These are phyloP conservation scores for Onychomys arenicola DNA, from an alignment of 2,797 vertebrate genomes.

Conservation along the genomic window DNA sequence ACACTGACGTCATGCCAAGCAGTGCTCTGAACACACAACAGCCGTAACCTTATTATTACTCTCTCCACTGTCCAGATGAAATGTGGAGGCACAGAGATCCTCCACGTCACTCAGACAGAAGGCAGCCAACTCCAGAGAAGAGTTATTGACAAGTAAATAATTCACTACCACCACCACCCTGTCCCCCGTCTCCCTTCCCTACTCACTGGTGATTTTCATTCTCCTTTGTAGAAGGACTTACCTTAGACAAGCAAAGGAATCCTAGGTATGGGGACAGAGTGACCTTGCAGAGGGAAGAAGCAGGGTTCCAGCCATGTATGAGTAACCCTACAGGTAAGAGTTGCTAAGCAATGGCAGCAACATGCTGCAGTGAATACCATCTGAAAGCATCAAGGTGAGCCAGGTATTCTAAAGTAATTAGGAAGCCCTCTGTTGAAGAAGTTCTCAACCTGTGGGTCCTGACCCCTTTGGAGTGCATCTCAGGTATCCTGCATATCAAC, in stretches of 20 bases:
- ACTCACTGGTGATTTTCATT: background rate
- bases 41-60: background rate
- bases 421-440: background rate
- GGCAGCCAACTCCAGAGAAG: background rate
- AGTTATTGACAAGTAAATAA: background rate
- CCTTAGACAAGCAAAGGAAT: background rate
- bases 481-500: background rate
- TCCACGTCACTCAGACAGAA: background rate
- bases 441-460: background rate
- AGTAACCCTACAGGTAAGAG: background rate
- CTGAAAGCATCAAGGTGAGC: conserved; percentile 52
- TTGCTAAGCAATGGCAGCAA: conserved; percentile 7
- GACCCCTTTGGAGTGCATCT: background rate
- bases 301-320: background rate
- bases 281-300: background rate
- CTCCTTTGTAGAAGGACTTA: conserved; percentile 34
- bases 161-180: background rate
- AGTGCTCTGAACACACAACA: background rate
- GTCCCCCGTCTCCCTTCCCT: background rate
- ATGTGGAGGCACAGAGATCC: background rate
- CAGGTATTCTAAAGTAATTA: conserved; percentile 59
- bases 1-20: background rate
- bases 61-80: background rate
- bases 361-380: background rate
- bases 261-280: background rate